These are phyloP conservation scores for Poecilus cupreus DNA, from an alignment of 2,888 invertebrate species.

Conservation along the genomic window DNA sequence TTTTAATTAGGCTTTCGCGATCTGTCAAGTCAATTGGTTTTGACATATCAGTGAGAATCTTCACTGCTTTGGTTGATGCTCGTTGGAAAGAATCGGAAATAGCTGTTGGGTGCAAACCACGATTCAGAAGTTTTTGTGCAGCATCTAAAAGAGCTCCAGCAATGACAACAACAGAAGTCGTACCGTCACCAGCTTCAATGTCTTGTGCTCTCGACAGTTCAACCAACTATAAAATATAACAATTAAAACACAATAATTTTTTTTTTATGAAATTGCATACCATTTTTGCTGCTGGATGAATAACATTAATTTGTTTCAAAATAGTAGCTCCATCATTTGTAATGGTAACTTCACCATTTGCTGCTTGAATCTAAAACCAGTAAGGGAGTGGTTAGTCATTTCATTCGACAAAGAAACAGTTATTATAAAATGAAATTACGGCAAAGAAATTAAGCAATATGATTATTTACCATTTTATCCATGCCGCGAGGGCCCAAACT, in stretches of 20 bases:
- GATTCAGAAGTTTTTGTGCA: slow-evolving; percentile 91
- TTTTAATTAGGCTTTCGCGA: slow-evolving; percentile 90
- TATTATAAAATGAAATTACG: slow-evolving; percentile 1
- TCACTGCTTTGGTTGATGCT: slow-evolving; percentile 84
- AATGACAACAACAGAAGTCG: slow-evolving; percentile 98
- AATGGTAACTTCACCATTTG: slow-evolving; percentile 98
- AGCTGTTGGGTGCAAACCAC: slow-evolving; percentile 97
- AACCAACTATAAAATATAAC: slow-evolving; percentile 82
- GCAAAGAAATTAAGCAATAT: neutral
- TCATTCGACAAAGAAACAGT: slow-evolving; percentile 46
- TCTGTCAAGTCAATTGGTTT: slow-evolving; percentile 90
- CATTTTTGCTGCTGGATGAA: slow-evolving; percentile 99
- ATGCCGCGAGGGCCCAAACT: slow-evolving; percentile 99
- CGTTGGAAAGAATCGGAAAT: slow-evolving; percentile 98
- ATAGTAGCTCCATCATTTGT: slow-evolving; percentile 99
- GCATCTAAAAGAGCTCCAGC: slow-evolving; percentile 97
- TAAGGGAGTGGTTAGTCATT: slow-evolving; percentile 1
- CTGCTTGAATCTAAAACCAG: slow-evolving; percentile 88
- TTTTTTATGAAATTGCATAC: slow-evolving; percentile 72
- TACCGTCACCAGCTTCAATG: slow-evolving; percentile 99
- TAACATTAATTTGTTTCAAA: slow-evolving; percentile 98
- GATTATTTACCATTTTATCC: slow-evolving; percentile 95
- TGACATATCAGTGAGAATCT: slow-evolving; percentile 88
- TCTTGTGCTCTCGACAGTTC: slow-evolving; percentile 99
- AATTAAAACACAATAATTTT: slow-evolving; percentile 1